Conservation (phyloP, 2,888 invertebrate species). For the Leucoptera coffeella region DNA sequence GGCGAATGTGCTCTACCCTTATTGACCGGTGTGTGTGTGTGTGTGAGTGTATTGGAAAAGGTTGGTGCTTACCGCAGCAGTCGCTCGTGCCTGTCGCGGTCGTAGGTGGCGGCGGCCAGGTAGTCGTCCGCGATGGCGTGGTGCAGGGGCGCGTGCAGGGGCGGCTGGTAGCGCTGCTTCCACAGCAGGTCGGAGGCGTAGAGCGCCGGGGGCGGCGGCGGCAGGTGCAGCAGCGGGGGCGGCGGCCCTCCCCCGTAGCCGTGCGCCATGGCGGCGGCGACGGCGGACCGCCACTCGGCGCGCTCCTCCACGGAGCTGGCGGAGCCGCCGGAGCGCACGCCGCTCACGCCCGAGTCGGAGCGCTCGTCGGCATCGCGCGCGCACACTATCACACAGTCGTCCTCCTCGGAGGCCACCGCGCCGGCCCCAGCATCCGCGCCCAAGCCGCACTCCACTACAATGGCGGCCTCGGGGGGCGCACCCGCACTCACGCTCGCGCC, state of each 20-base stretch:
- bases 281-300: slow-evolving; percentile 61
- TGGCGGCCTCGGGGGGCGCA: slow-evolving; percentile 23
- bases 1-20: no score
- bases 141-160: slow-evolving; percentile 45
- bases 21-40: no score
- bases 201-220: slow-evolving; percentile 43
- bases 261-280: slow-evolving; percentile 68
- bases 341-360: slow-evolving; percentile 70
- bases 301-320: slow-evolving; percentile 75
- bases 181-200: slow-evolving; percentile 53
- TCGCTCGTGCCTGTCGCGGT: slow-evolving; percentile 62
- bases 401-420: slow-evolving; percentile 56
- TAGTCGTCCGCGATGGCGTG: slow-evolving; percentile 47
- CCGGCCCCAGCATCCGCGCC: slow-evolving; percentile 46
- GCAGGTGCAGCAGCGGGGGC: slow-evolving; percentile 39
- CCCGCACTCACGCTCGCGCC: slow-evolving; percentile 6
- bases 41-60: slow-evolving; percentile 31
- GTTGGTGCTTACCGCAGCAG: slow-evolving; percentile 53
- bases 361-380: slow-evolving; percentile 51
- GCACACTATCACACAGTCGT: slow-evolving; percentile 61
- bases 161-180: slow-evolving; percentile 56
- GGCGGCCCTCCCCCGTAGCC: slow-evolving; percentile 62
- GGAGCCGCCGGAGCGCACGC: slow-evolving; percentile 62
- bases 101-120: slow-evolving; percentile 48
- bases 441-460: slow-evolving; percentile 23